Evolutionary conservation across 2,797 vertebrate species (phyloP).

Genomic region (Pseudochirops corinnae): DNA sequence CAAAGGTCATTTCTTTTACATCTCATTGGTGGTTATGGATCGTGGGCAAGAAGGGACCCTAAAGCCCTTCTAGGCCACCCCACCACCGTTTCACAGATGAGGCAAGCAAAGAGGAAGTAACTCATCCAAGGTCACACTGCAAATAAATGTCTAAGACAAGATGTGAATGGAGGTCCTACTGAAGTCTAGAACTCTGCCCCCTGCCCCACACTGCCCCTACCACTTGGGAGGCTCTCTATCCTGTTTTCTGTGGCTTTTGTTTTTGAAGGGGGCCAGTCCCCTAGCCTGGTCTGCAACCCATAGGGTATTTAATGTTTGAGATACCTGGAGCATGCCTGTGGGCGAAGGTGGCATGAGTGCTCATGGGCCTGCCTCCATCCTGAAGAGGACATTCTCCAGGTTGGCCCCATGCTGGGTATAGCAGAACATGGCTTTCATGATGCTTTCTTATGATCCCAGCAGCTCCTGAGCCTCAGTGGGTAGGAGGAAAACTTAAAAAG

Average conservation of each 20-base stretch:
- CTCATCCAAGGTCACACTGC: not conserved
- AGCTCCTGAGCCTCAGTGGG: slow-evolving; percentile 44
- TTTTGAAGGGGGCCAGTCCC: not conserved
- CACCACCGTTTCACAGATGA: not conserved
- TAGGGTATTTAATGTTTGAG: not conserved
- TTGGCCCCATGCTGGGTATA: not conserved
- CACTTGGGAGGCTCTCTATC: not conserved
- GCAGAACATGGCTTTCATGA: not conserved
- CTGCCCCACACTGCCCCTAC: not conserved
- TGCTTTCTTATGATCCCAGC: not conserved
- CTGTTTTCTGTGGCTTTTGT: not conserved
- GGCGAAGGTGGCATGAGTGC: not conserved
- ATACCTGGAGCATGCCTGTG: not conserved
- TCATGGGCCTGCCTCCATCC: not conserved
- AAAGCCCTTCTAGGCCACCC: not conserved
- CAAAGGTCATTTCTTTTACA: not conserved
- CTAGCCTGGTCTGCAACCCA: not conserved
- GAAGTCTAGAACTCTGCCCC: not conserved
- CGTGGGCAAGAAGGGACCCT: not conserved
- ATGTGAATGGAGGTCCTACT: not conserved
- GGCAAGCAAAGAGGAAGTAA: not conserved
- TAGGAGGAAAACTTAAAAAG: slow-evolving; percentile 74
- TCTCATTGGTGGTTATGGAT: not conserved
- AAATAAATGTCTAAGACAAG: not conserved
- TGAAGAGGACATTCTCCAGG: not conserved